Conservation (phyloP, 2,797 vertebrate genomes). For the Pyrocephalus nanus region DNA sequence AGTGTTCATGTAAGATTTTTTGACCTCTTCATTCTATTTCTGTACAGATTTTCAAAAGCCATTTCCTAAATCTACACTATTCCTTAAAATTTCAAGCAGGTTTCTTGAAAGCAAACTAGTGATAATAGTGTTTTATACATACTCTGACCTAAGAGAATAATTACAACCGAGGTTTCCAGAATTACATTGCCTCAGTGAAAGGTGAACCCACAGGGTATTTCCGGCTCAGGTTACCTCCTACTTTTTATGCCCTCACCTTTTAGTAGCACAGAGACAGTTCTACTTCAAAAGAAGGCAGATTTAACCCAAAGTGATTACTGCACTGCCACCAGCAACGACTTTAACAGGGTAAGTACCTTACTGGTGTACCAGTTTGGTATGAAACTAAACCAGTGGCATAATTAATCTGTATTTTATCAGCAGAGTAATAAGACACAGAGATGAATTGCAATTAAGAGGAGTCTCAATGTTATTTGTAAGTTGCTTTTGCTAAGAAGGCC, state of each 20-base stretch:
- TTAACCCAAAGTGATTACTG: not conserved
- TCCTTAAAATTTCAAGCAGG: not conserved
- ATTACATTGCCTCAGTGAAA: not conserved
- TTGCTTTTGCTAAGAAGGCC: not conserved
- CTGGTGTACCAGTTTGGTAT: not conserved
- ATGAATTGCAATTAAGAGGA: not conserved
- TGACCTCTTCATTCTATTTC: not conserved
- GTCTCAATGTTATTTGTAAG: not conserved
- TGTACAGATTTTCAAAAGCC: not conserved
- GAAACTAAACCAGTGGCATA: not conserved
- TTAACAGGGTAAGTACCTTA: not conserved
- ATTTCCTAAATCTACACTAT: not conserved
- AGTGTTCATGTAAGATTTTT: not conserved
- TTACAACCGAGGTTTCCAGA: not conserved
- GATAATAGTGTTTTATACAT: not conserved
- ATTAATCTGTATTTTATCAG: not conserved
- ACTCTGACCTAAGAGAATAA: not conserved
- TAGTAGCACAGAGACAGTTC: not conserved
- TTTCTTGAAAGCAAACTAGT: not conserved
- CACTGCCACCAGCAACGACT: rapidly evolving
- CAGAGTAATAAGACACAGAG: not conserved
- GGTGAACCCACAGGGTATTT: not conserved
- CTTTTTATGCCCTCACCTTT: not conserved
- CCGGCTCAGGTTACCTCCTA: not conserved
- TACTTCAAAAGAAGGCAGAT: not conserved